Evolutionary conservation across 2,797 vertebrate species (phyloP).

Genomic region (Lutjanus campechanus): DNA sequence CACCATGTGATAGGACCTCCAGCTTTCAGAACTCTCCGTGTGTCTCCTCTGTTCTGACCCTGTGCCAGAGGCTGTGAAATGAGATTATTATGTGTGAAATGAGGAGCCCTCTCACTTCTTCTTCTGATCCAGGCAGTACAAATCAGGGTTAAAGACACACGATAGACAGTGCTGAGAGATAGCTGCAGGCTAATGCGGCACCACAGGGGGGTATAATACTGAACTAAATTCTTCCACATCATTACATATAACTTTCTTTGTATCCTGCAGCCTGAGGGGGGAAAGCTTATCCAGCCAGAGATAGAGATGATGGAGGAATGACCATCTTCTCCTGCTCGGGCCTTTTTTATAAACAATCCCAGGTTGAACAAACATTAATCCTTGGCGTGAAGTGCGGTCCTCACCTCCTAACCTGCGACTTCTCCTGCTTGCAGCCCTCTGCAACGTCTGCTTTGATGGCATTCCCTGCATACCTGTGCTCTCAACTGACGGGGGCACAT

Average conservation of each 20-base stretch:
- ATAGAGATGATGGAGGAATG: slow-evolving; percentile 33
- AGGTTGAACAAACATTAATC: slow-evolving; percentile 73
- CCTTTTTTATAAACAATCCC: slow-evolving; percentile 62
- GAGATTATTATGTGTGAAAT: slow-evolving; percentile 82
- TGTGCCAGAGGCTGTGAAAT: slow-evolving; percentile 73
- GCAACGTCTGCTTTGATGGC: slow-evolving; percentile 43
- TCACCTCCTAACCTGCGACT: slow-evolving; percentile 56
- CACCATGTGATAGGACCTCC: slow-evolving; percentile 62
- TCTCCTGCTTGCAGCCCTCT: slow-evolving; percentile 43
- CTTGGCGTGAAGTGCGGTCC: slow-evolving; percentile 52
- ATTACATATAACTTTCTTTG: slow-evolving; percentile 35
- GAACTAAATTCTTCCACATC: slow-evolving; percentile 38
- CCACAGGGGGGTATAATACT: slow-evolving; percentile 11
- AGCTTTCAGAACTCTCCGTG: slow-evolving; percentile 52
- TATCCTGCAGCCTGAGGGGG: slow-evolving; percentile 21
- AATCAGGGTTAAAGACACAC: slow-evolving; percentile 70
- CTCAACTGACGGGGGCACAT: slow-evolving; percentile 67
- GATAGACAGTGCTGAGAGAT: slow-evolving; percentile 49
- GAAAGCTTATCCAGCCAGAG: slow-evolving; percentile 38
- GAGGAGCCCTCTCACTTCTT: slow-evolving; percentile 58
- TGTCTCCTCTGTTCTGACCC: slow-evolving; percentile 63
- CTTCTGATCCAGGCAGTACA: slow-evolving; percentile 56
- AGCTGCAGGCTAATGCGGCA: slow-evolving; percentile 45
- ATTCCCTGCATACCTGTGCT: slow-evolving; percentile 79
- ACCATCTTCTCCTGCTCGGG: slow-evolving; percentile 28